Evolutionary conservation across 92 coral and sea anemone species (phyloP).

Genomic region (Meandrina meandrites): DNA sequence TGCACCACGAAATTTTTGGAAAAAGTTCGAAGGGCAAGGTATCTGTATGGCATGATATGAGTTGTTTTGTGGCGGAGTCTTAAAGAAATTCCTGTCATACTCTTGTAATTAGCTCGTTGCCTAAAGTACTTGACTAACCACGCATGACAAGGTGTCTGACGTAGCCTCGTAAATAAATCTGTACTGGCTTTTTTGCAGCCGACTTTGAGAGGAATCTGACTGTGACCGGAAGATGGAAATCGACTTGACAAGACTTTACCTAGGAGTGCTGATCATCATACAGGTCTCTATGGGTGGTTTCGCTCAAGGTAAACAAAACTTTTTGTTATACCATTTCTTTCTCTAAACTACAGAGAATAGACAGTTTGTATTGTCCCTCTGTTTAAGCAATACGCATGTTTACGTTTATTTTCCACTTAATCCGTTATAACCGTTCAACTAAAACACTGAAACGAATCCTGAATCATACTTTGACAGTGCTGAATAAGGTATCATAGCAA

Average conservation of each 20-base stretch:
- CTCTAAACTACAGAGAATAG: not conserved
- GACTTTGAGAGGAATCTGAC: not conserved
- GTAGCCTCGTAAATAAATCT: not conserved
- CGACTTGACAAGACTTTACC: slow-evolving; percentile 3
- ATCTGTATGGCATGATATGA: not conserved
- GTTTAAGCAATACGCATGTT: slow-evolving; percentile 1
- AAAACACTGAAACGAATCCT: not conserved
- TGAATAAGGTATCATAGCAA: not conserved
- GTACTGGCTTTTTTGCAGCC: slow-evolving; percentile 21
- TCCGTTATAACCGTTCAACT: slow-evolving; percentile 5
- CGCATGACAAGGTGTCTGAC: slow-evolving; percentile 7
- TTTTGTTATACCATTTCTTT: slow-evolving; percentile 9
- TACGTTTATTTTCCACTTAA: slow-evolving; percentile 18
- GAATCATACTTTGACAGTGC: not conserved
- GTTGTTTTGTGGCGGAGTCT: not conserved
- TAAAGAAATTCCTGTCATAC: not conserved
- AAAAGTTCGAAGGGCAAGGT: not conserved
- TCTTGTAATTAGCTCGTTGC: not conserved
- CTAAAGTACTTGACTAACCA: not conserved
- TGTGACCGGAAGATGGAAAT: slow-evolving; percentile 12
- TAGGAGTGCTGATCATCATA: slow-evolving; percentile 1
- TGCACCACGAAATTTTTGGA: not conserved
- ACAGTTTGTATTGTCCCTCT: not conserved
- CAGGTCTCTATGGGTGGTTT: not conserved
- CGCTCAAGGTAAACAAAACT: slow-evolving; percentile 40